Evolutionary conservation across 2,113 vertebrate species (phyloP).

Genomic region (Gadus macrocephalus): DNA sequence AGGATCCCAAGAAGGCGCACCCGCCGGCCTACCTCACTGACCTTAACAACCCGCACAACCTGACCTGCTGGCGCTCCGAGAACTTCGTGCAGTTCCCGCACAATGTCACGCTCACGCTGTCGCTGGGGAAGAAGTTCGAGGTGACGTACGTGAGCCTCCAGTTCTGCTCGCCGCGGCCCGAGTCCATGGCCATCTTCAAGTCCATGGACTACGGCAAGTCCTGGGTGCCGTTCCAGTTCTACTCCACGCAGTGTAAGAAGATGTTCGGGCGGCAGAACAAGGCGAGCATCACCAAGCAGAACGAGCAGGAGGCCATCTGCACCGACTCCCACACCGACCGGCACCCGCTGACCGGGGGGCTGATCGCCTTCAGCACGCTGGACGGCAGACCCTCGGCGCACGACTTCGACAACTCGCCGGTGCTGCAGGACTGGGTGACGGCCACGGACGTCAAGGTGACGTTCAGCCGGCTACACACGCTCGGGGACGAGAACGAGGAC

Average conservation of each 20-base stretch:
- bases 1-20: slow-evolving; percentile 87
- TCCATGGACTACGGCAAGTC: slow-evolving; percentile 98
- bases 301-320: slow-evolving; percentile 97
- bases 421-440: slow-evolving; percentile 99
- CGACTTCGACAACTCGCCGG: slow-evolving; percentile 98
- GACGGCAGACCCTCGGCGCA: slow-evolving; percentile 96
- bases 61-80: slow-evolving; percentile 98
- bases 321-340: slow-evolving; percentile 98
- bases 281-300: slow-evolving; percentile 93
- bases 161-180: slow-evolving; percentile 96
- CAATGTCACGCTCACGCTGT: slow-evolving; percentile 91
- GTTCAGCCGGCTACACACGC: slow-evolving; percentile 94
- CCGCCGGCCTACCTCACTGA: slow-evolving; percentile 93
- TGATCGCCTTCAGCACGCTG: slow-evolving; percentile 99
- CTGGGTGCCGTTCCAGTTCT: slow-evolving; percentile 97
- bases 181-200: slow-evolving; percentile 98
- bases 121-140: slow-evolving; percentile 97
- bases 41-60: slow-evolving; percentile 99
- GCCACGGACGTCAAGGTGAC: slow-evolving; percentile 96
- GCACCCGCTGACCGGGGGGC: slow-evolving; percentile 90
- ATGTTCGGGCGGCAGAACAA: slow-evolving; percentile 91
- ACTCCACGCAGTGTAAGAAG: slow-evolving; percentile 96
- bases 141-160: slow-evolving; percentile 98
- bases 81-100: slow-evolving; percentile 90
- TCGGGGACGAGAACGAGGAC: slow-evolving; percentile 98